Base-by-base conservation (phyloP, 2,113 vertebrate species). In the Mesembrinibis cayennensis region DNA sequence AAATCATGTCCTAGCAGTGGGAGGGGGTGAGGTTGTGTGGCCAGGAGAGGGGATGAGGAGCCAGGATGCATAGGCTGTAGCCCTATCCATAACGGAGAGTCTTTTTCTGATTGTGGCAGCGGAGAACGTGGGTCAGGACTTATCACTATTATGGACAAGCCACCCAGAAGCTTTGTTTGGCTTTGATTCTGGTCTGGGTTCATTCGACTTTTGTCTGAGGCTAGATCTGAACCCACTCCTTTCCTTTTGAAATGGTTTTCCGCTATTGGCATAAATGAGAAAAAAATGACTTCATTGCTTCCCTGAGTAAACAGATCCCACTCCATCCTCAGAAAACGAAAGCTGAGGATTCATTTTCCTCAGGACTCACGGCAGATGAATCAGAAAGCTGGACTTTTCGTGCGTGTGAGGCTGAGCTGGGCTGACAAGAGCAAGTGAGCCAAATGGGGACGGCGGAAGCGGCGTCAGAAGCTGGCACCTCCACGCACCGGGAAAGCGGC, bases 191-290 rank as follows among this genome's bases (percentile, higher is more conserved):
- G 70, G 74, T 90, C 72, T 94, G 72, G 59, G 82, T 90, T 97
- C 44, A 83, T 84, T 95, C 9, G 9, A 2, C 69, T 94, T 95
- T 85, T 5, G 82, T 91, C 65, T 93, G 77, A 92, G 66, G 72
- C 78, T 55, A 86, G 66, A 85, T 96, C 84, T 2, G 5, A 82
- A 81, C 88, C 73, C 71, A 89, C 82, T 95, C 87, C 80, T 96
- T 96, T 80, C 15, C 61, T 71, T 97, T 93, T 96, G 93, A 95
- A 94, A 96, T 67, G 20, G 14, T 94, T 97, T 97, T 92, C 91
- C 0, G 4, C 74, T 96, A 56, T 61, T 77, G 72, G 78, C 87
- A 58, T 77, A 87, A 90, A 89, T 0, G n/a, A 90, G 78, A 77
- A 88, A 88, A 90, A 89, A 88, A 93, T 87, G 0, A 89, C 89